phyloP scores from a whole-genome alignment of 2,113 vertebrate species.

The Isichthys henryi region DNA sequence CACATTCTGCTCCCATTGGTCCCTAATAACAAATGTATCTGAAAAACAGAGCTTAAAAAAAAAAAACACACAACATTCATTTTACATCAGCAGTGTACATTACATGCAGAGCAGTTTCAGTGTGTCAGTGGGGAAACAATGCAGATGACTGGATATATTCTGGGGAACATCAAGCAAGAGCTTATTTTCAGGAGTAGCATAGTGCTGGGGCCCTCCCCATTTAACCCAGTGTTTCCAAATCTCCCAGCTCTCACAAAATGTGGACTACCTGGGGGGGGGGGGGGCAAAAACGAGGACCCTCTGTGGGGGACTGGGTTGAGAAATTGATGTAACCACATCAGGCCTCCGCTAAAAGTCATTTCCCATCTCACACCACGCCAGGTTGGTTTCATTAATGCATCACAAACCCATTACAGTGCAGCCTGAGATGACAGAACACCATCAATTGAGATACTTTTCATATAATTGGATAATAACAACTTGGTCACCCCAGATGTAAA shows the following conservation, averaged over 20 bases:
- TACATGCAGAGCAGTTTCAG: not conserved
- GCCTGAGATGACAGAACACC: not conserved
- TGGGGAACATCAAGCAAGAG: not conserved
- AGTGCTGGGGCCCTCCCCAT: not conserved
- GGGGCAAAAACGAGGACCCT: not conserved
- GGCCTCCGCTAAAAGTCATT: not conserved
- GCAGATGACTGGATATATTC: not conserved
- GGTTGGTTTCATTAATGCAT: not conserved
- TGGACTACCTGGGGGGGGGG: not conserved
- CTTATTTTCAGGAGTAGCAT: not conserved
- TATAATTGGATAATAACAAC: not conserved
- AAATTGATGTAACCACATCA: not conserved
- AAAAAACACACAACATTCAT: not conserved
- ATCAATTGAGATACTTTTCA: not conserved
- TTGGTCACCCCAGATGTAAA: not conserved
- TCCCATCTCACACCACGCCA: not conserved
- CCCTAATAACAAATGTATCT: not conserved
- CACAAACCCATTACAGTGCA: not conserved
- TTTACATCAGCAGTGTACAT: not conserved
- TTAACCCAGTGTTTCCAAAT: not conserved
- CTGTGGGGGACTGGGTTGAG: not conserved
- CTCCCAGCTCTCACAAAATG: not conserved
- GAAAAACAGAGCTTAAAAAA: not conserved
- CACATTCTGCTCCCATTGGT: not conserved
- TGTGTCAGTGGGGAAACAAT: not conserved